phyloP scores from a whole-genome alignment of 2,888 invertebrate species.

The Lamellibrachia satsuma region DNA sequence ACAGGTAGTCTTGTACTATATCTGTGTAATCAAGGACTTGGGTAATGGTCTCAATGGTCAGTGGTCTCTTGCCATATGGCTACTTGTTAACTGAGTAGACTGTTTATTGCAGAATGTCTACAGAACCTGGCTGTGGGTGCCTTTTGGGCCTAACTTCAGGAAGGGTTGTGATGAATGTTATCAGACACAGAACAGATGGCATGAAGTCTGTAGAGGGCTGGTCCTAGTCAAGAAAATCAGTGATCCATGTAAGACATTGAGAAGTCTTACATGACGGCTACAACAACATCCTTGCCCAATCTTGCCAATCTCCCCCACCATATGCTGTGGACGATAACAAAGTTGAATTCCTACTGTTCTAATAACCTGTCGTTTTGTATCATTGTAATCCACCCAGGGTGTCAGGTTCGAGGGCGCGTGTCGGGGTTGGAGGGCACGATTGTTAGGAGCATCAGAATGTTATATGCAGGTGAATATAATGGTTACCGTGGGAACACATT shows the following conservation, averaged over 20 bases:
- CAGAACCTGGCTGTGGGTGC: neutral
- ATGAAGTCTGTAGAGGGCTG: neutral
- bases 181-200: neutral
- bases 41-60: neutral
- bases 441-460: slow-evolving; percentile 2
- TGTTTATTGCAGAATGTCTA: neutral
- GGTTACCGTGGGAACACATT: neutral
- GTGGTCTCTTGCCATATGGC: neutral
- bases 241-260: neutral
- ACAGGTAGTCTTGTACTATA: neutral
- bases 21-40: neutral
- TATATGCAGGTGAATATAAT: neutral
- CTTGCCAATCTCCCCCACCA: neutral
- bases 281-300: neutral
- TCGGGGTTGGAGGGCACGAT: neutral
- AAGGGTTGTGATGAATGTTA: neutral
- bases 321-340: neutral
- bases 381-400: neutral
- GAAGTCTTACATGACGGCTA: neutral
- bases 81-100: neutral
- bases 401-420: neutral
- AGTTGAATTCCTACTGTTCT: neutral
- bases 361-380: neutral
- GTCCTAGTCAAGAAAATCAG: neutral
- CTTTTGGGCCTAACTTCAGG: neutral